Base-by-base conservation (phyloP, 2,113 vertebrate species). In the Piliocolobus tephrosceles region DNA sequence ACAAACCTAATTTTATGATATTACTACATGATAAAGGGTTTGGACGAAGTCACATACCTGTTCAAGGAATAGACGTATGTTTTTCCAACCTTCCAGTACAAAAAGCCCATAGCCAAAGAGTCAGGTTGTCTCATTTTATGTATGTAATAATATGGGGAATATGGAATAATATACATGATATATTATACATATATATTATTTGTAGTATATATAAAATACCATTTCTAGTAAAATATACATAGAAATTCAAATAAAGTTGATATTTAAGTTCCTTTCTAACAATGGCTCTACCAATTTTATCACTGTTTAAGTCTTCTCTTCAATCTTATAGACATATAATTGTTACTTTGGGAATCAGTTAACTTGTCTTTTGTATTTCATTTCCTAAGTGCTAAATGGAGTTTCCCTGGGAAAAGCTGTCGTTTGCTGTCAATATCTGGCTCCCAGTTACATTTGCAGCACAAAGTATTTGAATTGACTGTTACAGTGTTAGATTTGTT, bases 401-500 rank as follows among this genome's bases (percentile, higher is more conserved):
- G 23, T 40, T 88, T 96, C 64, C 23, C 30, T 85, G 70, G 25
- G 23, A 85, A 81, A 91, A 30, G 0, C 2, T 73, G 89, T 90
- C 16, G 79, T 87, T 86, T 87, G 10, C 45, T 87, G 68, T 86
- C 57, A 83, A 68, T 58, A 87, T 32, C 10, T 45, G 75, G 35
- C 14, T 89, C 45, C 45, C 5, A 79, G 88, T 87, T 94, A 90
- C 86, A 94, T 82, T 75, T 72, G 40, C 30, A 92, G 52, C 52
- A 40, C 75, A 90, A 97, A 68, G 52, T 47, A 55, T 90, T 92
- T 87, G 68, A 45, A 97, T 87, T 92, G 61, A 83, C 38, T 93
- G 20, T 52, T 30, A 85, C 32, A 85, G 43, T 32, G 18, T 25
- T 73, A 95, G 27, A 83, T 93, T 91, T 52, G 91, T 2, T 8